Conservation (phyloP, 2,113 vertebrate species). For the Podilymbus podiceps region DNA sequence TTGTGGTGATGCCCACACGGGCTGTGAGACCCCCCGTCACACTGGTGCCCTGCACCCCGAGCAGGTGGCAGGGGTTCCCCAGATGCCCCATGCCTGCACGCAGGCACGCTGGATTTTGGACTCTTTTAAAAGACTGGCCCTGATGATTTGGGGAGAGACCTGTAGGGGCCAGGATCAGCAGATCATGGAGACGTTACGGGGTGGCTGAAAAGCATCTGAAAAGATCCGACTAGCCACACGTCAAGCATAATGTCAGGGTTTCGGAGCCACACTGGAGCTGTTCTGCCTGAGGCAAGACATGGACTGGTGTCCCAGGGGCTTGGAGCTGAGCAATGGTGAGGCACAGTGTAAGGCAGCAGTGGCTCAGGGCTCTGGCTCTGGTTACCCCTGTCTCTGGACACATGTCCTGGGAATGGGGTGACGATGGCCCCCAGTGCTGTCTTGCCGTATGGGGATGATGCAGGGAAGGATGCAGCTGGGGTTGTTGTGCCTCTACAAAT, state of each 20-base stretch:
- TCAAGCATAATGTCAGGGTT: rapidly evolving
- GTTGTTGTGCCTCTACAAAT: not conserved
- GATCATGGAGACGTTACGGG: not conserved
- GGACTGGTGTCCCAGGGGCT: rapidly evolving
- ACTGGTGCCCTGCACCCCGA: no score
- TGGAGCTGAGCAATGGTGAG: rapidly evolving
- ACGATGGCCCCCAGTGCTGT: rapidly evolving
- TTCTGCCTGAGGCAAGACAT: not conserved
- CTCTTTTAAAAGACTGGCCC: not conserved
- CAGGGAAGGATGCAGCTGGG: not conserved
- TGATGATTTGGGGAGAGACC: not conserved
- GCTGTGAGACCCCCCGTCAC: rapidly evolving
- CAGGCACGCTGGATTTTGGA: not conserved
- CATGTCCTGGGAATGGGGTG: rapidly evolving
- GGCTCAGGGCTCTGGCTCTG: not conserved
- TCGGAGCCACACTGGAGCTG: rapidly evolving
- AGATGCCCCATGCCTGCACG: rapidly evolving
- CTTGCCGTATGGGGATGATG: no score
- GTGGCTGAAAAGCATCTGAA: not conserved
- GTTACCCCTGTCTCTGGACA: rapidly evolving
- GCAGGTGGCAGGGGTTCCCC: not conserved
- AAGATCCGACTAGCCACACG: rapidly evolving
- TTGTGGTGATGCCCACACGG: rapidly evolving
- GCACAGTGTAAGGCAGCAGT: not conserved
- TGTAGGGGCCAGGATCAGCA: rapidly evolving